Conservation (phyloP, 2,797 vertebrate species). For the Morus bassanus region DNA sequence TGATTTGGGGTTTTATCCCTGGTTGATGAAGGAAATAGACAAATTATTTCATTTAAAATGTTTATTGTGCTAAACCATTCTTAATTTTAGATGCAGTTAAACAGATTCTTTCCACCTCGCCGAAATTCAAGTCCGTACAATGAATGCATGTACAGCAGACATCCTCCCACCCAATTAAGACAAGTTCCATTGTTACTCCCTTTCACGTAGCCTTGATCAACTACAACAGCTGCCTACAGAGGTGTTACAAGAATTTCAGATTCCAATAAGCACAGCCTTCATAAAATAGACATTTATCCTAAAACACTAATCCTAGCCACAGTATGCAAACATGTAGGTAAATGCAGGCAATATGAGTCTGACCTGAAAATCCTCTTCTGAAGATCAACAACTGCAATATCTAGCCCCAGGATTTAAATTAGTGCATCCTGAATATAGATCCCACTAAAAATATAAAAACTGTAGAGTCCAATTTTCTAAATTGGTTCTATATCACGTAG, state of each 20-base stretch:
- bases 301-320: neutral
- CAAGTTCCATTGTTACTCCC: neutral
- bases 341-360: neutral
- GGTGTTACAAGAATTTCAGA: neutral
- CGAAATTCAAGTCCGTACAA: neutral
- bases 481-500: neutral
- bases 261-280: neutral
- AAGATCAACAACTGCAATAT: neutral
- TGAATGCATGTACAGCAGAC: accelerated
- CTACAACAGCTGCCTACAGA: neutral
- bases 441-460: neutral
- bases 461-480: neutral
- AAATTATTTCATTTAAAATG: neutral
- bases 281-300: neutral
- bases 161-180: neutral
- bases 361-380: neutral
- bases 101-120: neutral
- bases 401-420: neutral
- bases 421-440: neutral
- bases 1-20: neutral
- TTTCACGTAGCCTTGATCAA: neutral
- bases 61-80: neutral
- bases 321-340: neutral
- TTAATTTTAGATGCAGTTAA: neutral
- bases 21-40: neutral